A percentile compares a stretch with the other conserved stretches of the same genome.
These are phyloP conservation scores for Alcedo atthis DNA, from an alignment of 2,797 vertebrate species.

Conservation along the genomic window DNA sequence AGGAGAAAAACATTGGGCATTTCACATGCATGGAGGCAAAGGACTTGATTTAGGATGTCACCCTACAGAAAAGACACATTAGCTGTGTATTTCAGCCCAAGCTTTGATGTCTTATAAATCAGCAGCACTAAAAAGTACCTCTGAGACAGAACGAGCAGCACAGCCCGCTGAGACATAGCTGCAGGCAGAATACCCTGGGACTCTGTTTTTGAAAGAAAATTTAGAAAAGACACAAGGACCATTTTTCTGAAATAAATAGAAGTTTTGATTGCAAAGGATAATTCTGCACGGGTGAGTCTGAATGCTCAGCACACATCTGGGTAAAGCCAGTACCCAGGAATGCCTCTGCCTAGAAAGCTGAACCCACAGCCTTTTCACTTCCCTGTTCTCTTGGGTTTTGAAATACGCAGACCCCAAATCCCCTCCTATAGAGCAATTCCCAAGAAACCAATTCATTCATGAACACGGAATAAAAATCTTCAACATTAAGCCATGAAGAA, in stretches of 20 bases:
- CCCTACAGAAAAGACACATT: not conserved
- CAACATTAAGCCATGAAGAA: not conserved
- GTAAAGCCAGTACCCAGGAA: not conserved
- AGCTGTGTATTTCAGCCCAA: not conserved
- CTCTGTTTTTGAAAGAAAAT: not conserved
- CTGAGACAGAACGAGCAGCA: not conserved
- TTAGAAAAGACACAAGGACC: not conserved
- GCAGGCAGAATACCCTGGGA: not conserved
- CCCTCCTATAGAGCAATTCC: not conserved
- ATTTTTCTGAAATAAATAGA: not conserved
- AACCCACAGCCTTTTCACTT: not conserved
- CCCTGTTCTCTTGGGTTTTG: not conserved
- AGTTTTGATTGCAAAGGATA: not conserved
- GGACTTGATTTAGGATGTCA: not conserved
- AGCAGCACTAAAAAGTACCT: not conserved
- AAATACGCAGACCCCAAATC: constrained; percentile 31
- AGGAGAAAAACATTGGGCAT: not conserved
- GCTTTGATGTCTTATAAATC: not conserved
- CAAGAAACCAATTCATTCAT: constrained; percentile 3
- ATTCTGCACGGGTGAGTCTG: not conserved
- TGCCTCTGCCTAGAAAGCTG: not conserved
- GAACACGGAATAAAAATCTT: constrained; percentile 1
- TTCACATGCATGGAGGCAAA: not conserved
- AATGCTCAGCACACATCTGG: not conserved
- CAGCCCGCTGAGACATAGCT: not conserved